A percentile compares a stretch with the other conserved stretches of the same genome.
Conservation (phyloP, 2,113 vertebrate species). For the Climacteris rufus region DNA sequence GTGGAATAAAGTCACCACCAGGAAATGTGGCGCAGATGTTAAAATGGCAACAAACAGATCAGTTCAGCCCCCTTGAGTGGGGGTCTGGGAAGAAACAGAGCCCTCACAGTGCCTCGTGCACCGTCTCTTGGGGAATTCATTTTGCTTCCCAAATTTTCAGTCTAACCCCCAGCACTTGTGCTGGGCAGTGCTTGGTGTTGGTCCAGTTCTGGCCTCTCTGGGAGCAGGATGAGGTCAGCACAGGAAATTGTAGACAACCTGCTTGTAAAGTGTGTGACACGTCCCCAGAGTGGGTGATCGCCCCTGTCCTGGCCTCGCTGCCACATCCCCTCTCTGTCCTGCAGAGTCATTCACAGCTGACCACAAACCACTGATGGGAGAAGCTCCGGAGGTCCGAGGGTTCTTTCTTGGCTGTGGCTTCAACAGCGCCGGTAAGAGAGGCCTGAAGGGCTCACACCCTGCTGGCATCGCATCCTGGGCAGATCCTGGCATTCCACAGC, state of each 20-base stretch:
- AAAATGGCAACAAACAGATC: neutral
- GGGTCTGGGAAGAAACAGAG: neutral
- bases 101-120: rapidly evolving
- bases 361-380: conserved; percentile 95
- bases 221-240: neutral
- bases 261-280: rapidly evolving
- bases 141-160: neutral
- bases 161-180: too few species aligned
- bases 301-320: neutral
- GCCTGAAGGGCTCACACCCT: neutral
- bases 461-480: rapidly evolving
- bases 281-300: neutral
- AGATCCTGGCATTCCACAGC: neutral
- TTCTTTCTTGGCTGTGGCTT: conserved; percentile 97
- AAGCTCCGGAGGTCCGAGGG: conserved; percentile 90
- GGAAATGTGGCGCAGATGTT: neutral
- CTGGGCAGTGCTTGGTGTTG: neutral
- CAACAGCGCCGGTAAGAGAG: conserved; percentile 90
- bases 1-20: neutral
- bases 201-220: neutral
- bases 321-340: neutral
- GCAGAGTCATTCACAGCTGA: conserved; percentile 95
- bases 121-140: neutral
- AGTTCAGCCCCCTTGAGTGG: neutral
- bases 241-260: neutral